A percentile compares a stretch with the other conserved stretches of the same genome.
Evolutionary conservation across 2,113 vertebrate species (phyloP).

Genomic region (Scatophagus argus): DNA sequence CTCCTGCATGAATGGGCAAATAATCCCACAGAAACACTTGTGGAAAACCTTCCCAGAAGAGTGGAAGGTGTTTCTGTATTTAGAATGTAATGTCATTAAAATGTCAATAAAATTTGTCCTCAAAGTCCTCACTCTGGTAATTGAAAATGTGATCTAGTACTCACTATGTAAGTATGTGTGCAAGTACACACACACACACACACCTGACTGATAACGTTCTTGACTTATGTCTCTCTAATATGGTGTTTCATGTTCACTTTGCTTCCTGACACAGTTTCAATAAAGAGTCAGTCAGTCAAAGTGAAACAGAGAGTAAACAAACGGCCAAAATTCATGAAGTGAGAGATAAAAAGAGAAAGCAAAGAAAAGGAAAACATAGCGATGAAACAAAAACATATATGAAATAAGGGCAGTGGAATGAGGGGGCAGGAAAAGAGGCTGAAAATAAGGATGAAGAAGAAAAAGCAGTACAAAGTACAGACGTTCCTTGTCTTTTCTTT

Average conservation of each 20-base stretch:
- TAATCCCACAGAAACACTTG: no score
- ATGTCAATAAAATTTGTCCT: no score
- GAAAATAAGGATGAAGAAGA: slow-evolving; percentile 1
- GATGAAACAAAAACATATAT: background rate
- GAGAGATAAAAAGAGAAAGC: background rate
- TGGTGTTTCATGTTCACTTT: slow-evolving; percentile 10
- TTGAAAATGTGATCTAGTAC: no score
- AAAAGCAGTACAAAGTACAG: background rate
- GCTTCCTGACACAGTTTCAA: slow-evolving; percentile 23
- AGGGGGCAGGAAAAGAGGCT: background rate
- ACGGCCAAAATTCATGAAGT: background rate
- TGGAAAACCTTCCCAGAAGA: no score
- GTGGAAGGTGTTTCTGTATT: no score
- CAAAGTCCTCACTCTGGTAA: no score
- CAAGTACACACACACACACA: background rate
- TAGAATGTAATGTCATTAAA: no score
- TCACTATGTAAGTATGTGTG: no score
- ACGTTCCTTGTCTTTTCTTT: background rate
- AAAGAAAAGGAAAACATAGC: background rate
- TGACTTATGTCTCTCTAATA: background rate
- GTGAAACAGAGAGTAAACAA: background rate
- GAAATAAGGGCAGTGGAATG: slow-evolving; percentile 16
- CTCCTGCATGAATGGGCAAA: no score
- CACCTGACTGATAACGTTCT: background rate
- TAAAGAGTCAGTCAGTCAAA: slow-evolving; percentile 6